Evolutionary conservation across 2,888 invertebrate genomes (phyloP).

Genomic region (Pandemis corylana): DNA sequence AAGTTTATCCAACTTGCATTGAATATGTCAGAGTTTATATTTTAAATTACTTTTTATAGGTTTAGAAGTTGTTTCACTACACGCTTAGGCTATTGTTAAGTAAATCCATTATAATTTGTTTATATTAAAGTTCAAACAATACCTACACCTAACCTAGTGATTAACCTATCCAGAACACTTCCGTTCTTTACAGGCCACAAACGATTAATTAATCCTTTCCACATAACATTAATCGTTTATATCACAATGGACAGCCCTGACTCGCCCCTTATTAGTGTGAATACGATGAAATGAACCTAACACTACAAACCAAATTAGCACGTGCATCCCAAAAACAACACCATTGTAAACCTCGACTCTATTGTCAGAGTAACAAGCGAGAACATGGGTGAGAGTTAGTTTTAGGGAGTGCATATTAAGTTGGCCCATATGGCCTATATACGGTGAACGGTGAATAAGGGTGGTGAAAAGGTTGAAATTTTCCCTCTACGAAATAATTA

Average conservation of each 20-base stretch:
- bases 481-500: conserved; percentile 49
- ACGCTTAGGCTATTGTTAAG: no score
- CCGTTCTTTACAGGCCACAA: neutral
- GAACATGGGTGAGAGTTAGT: neutral
- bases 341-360: conserved; percentile 34
- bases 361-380: conserved; percentile 29
- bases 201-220: conserved; percentile 20
- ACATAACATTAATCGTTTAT: conserved; percentile 31
- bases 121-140: neutral
- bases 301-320: conserved; percentile 44
- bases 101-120: neutral
- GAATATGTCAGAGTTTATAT: no score
- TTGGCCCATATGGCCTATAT: conserved; percentile 37
- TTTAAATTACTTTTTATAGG: no score
- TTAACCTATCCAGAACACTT: conserved; percentile 12
- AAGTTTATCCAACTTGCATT: no score
- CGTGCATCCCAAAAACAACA: conserved; percentile 11
- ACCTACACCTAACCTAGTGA: neutral
- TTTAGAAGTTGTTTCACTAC: no score
- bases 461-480: conserved; percentile 47
- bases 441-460: conserved; percentile 40
- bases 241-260: conserved; percentile 46
- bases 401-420: neutral
- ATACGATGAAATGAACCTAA: conserved; percentile 51
- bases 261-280: conserved; percentile 49